These are phyloP conservation scores for Phrynocephalus versicolor DNA, from an alignment of 2,113 vertebrate species.

Conservation along the genomic window DNA sequence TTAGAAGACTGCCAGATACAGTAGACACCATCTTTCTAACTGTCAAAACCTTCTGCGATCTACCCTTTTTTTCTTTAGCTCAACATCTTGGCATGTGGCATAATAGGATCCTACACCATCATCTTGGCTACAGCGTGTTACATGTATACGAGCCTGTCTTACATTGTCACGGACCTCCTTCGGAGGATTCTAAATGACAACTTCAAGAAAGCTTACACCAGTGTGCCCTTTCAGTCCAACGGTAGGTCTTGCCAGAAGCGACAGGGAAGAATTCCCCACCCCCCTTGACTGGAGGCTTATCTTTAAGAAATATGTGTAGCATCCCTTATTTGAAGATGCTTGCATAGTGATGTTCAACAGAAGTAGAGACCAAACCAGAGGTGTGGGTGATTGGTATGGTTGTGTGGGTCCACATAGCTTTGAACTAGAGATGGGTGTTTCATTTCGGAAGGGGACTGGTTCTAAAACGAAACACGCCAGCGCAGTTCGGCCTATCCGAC, in stretches of 20 bases:
- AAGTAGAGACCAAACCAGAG: background rate
- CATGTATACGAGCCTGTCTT: slow-evolving; percentile 90
- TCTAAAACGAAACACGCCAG: no score
- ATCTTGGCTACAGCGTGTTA: slow-evolving; percentile 85
- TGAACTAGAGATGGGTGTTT: no score
- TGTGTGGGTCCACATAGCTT: background rate
- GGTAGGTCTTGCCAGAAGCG: slow-evolving; percentile 70
- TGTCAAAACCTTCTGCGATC: background rate
- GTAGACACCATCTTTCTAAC: background rate
- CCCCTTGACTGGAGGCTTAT: background rate
- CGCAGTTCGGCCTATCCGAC: no score
- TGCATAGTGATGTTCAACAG: background rate
- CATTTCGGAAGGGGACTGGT: no score
- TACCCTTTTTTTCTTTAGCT: slow-evolving; percentile 74
- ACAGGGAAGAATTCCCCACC: background rate
- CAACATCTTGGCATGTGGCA: slow-evolving; percentile 86
- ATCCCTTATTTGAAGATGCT: background rate
- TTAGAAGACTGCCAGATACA: background rate
- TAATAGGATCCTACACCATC: slow-evolving; percentile 84
- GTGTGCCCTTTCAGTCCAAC: slow-evolving; percentile 85
- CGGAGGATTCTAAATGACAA: slow-evolving; percentile 83
- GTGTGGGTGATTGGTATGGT: background rate
- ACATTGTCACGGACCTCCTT: slow-evolving; percentile 87
- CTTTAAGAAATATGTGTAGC: no score
- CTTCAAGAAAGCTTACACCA: slow-evolving; percentile 82